Base-by-base conservation (phyloP, 2,888 invertebrate species). In the Drosophila mayaguana region DNA sequence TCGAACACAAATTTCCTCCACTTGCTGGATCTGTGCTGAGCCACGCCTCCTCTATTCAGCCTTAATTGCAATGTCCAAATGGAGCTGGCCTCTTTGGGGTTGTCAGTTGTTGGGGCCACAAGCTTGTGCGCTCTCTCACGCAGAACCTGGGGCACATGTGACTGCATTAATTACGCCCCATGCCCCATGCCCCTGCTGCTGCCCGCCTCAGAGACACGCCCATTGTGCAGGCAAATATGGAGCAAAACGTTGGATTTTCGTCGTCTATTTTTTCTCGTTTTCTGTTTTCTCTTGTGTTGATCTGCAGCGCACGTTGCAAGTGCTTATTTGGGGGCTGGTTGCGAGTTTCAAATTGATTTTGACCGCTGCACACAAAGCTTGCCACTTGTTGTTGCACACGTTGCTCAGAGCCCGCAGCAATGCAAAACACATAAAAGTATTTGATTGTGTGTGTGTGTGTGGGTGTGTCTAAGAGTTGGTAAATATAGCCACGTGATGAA, bases 161-260 rank as follows among this genome's bases (percentile, higher is more conserved):
- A 73, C 60, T 78, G 83, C 83, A 83, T 81, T 80, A 83, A 80
- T 80, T 77, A 70, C 75, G 50, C 45, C 36, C 43, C 46, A 16
- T 16, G 25, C 46, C 46, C 38, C 38, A 22, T 16, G 46, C 46
- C 46, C 28, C 53, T 16, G 46, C 46, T 25, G 25, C 53, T 11
- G 20, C 7, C 53, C 54, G 38, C 22, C 54, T 20, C 22, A 25
- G 7, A 25, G 34, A 40, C 63, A 74, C 63, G 63, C 68, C 67
- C 67, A 66, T 22, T 20, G 40, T 22, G 38, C 34, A 45, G 36
- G 42, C 45, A 63, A 36, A 40, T 56, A 38, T 54, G 43, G 34
- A 40, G 14, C 40, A 38, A 16, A 22, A 11, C 12, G 51, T 63
- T 25, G 34, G 9, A 16, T 16, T 18, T 48, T 25, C 20, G 6